Percentiles rank a stretch among this genome's conserved stretches.
phyloP scores from a whole-genome alignment of 2,113 vertebrate species.

The Acinonyx jubatus region DNA sequence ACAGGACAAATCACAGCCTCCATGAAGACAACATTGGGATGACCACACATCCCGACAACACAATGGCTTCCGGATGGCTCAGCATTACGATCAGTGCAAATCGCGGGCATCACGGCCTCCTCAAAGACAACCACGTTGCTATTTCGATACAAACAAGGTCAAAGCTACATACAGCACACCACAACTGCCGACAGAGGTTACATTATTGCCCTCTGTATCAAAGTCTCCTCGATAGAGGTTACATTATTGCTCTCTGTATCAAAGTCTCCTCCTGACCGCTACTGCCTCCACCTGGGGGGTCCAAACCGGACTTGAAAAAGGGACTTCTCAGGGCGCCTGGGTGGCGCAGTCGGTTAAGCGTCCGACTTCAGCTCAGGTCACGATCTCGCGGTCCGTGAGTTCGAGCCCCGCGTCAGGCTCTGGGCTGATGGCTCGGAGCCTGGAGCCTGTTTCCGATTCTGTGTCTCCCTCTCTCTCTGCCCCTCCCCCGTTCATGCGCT shows the following conservation, averaged over 20 bases:
- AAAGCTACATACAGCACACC: accelerated
- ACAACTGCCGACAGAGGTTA: neutral
- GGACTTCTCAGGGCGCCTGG: neutral
- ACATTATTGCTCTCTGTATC: too few species aligned
- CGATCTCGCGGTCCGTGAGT: too few species aligned
- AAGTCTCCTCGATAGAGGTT: neutral
- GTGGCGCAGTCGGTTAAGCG: too few species aligned
- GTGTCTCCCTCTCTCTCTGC: too few species aligned
- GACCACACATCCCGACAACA: neutral
- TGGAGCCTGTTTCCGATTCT: too few species aligned
- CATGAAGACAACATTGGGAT: accelerated
- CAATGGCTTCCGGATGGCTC: neutral
- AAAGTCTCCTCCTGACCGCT: neutral
- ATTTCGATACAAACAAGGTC: neutral
- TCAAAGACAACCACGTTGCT: neutral
- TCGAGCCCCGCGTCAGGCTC: too few species aligned
- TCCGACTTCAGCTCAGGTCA: too few species aligned
- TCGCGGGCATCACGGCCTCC: neutral
- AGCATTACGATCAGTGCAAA: accelerated
- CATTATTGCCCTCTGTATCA: too few species aligned
- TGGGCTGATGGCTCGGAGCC: too few species aligned
- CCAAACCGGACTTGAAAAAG: neutral
- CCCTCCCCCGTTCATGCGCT: too few species aligned
- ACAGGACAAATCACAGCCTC: neutral
- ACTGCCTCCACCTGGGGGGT: neutral